Base-by-base conservation (phyloP, 2,888 invertebrate species). In the Conomelus anceps region DNA sequence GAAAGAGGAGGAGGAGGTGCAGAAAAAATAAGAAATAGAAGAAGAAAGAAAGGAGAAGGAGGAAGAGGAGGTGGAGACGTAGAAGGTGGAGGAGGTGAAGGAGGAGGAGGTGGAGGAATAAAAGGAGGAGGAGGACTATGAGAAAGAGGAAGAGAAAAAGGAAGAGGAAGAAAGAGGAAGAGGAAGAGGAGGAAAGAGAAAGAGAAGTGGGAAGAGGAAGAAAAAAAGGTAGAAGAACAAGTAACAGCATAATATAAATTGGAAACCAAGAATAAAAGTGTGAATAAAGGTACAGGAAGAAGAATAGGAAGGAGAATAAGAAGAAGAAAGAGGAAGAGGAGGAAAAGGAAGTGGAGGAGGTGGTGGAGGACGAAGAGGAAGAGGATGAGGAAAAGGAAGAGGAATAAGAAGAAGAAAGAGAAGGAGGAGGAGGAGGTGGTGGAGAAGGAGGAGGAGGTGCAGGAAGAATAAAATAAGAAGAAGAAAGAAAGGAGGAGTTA, bases 1-100 rank as follows among this genome's bases (percentile, higher is more conserved):
- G 87, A 87, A 89, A 87, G 88, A 84, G 89, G 89, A 88, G 86
- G 90, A 84, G 88, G 86, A 89, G 88, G 41, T 87, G 86, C 88
- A 86, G 85, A 86, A 89, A 84, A 23, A 90, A 86, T 89, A 41
- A 26, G 63, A 63, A 17, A 89, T 22, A 88, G 23, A 85, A 63
- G 88, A 24, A 41, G 84, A 85, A 84, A 88, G 22, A 17, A 22
- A 22, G 22, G 85, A 23, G 23, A 23, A 63, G 34, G 88, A 11
- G 22, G 22, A 34, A 41, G 29, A 4, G 17, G 23, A 26, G 22
- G 29, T 1, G 13, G 22, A 34, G 87, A 26, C n/a, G 23, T 3
- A 29, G 24, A 89, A 6, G 41, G 23, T 17, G 88, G 41, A 24
- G 88, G 23, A 41, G 88, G 88, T 20, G 41, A 63, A 85, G 84